A percentile compares a stretch with the other conserved stretches of the same genome.
phyloP scores from a whole-genome alignment of 2,888 invertebrate genomes.

The Minunthozetes semirufus region DNA sequence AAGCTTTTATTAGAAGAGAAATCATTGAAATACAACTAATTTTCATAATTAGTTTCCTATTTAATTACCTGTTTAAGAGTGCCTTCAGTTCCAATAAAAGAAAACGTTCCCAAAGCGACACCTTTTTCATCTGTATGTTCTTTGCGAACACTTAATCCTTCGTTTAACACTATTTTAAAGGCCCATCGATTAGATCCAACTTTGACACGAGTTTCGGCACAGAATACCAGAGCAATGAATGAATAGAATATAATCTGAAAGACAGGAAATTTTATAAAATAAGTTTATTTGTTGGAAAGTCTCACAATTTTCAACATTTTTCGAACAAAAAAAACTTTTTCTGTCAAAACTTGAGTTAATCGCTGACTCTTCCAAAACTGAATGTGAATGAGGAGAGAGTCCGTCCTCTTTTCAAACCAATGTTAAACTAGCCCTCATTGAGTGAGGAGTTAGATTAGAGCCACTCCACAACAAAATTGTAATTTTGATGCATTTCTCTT shows the following conservation, averaged over 20 bases:
- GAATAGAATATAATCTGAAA: constrained; percentile 24
- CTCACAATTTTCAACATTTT: not conserved
- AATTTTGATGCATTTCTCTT: not conserved
- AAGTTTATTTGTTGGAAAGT: not conserved
- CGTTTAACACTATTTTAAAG: constrained; percentile 29
- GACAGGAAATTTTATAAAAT: not conserved
- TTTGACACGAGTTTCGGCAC: constrained; percentile 33
- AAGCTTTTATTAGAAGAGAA: constrained; percentile 18
- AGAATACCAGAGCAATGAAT: constrained; percentile 23
- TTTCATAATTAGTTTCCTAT: not conserved
- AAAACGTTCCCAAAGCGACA: constrained; percentile 11
- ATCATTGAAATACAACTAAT: not conserved
- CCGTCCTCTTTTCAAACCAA: constrained; percentile 13
- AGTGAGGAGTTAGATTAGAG: not conserved
- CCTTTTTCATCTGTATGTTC: constrained; percentile 33
- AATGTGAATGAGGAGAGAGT: not conserved
- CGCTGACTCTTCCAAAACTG: not conserved
- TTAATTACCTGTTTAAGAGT: constrained; percentile 15
- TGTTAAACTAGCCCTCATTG: not conserved
- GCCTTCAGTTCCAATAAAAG: not conserved
- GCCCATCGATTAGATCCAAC: constrained; percentile 31
- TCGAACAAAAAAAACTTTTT: too few species aligned
- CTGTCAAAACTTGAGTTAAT: not conserved
- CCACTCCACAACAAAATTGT: not conserved
- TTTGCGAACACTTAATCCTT: constrained; percentile 27